These are phyloP conservation scores for Unio delphinus DNA, from an alignment of 2,888 invertebrate species.

Conservation along the genomic window DNA sequence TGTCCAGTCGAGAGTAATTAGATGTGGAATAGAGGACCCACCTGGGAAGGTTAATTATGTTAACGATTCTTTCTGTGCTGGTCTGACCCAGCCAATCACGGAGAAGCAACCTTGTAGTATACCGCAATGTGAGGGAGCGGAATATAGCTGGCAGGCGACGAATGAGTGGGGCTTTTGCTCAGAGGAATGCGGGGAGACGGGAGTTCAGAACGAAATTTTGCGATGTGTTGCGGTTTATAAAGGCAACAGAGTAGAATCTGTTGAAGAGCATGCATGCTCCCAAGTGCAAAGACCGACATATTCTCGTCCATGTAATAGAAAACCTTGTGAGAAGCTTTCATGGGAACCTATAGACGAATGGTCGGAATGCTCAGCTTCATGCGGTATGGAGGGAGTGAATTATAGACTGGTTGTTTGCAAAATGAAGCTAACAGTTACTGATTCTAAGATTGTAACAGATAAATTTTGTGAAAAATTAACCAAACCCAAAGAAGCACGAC, in stretches of 20 bases:
- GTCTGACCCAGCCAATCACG: background rate
- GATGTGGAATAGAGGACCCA: conserved; percentile 22
- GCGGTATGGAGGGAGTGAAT: conserved; percentile 22
- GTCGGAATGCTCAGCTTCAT: conserved; percentile 31
- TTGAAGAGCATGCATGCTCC: conserved; percentile 23
- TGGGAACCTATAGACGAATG: conserved; percentile 27
- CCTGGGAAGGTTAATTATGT: conserved; percentile 9
- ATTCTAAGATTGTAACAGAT: conserved; percentile 11
- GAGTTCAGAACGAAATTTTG: conserved; percentile 29
- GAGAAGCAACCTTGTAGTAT: conserved; percentile 23
- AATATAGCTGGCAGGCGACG: conserved; percentile 46
- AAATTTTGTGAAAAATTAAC: conserved; percentile 26
- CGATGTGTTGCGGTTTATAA: conserved; percentile 21
- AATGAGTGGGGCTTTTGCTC: conserved; percentile 48
- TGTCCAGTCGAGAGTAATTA: conserved; percentile 24
- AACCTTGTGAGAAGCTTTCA: conserved; percentile 23
- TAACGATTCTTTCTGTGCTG: background rate
- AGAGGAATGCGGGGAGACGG: conserved; percentile 34
- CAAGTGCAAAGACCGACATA: conserved; percentile 19
- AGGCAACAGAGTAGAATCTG: conserved; percentile 7
- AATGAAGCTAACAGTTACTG: no score
- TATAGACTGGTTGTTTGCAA: conserved; percentile 24
- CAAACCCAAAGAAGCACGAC: conserved; percentile 27
- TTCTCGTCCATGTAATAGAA: conserved; percentile 30
- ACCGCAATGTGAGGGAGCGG: conserved; percentile 13